Percentiles rank a stretch among this genome's conserved stretches.
phyloP scores from a whole-genome alignment of 1,140 invertebrate species.

The Maconellicoccus hirsutus region DNA sequence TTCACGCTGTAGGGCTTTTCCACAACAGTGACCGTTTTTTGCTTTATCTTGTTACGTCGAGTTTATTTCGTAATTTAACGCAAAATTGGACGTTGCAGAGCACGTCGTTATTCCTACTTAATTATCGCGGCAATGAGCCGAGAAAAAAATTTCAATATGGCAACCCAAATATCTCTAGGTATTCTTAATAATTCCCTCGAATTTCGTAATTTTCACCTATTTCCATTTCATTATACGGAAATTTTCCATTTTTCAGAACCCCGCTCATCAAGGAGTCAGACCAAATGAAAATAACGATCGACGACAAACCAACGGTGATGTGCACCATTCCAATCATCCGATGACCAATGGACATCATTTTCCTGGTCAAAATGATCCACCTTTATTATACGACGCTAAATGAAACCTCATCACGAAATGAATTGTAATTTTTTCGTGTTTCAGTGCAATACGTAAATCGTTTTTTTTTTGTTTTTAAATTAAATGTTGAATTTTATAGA shows the following conservation, averaged over 20 bases:
- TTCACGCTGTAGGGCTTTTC: neutral
- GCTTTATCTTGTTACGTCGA: neutral
- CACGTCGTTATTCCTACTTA: neutral
- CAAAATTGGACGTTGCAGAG: neutral
- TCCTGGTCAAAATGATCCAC: neutral
- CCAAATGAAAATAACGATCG: neutral
- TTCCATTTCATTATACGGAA: neutral
- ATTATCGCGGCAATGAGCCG: no score
- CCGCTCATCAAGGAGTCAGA: neutral
- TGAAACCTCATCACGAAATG: neutral
- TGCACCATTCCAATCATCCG: neutral
- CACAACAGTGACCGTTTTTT: neutral
- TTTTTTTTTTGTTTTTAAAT: no score
- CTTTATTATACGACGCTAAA: constrained; percentile 17
- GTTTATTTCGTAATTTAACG: neutral
- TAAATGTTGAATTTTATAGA: no score
- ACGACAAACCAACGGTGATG: constrained; percentile 12
- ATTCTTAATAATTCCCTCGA: no score
- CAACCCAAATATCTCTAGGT: no score
- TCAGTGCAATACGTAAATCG: no score
- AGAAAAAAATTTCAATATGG: no score
- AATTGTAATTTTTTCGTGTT: no score
- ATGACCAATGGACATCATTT: constrained; percentile 11
- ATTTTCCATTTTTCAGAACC: constrained; percentile 11
- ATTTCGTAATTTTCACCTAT: neutral